Percentiles rank a stretch among this genome's conserved stretches.
phyloP scores from a whole-genome alignment of 2,888 invertebrate genomes.

The Caenorhabditis drosophilae region DNA sequence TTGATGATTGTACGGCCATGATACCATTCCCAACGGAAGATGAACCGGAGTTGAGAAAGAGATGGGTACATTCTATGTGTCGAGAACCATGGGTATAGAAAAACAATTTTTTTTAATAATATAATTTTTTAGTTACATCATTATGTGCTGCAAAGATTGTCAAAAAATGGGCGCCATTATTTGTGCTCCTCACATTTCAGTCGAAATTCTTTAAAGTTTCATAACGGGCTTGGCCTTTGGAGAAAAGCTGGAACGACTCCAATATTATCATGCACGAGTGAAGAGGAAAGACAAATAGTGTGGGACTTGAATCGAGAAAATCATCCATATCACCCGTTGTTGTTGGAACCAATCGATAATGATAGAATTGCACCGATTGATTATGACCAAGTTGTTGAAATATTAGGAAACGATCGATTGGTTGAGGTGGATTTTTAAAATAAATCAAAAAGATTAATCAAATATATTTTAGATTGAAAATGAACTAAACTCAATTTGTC shows the following conservation, averaged over 20 bases:
- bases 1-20: slow-evolving; percentile 34
- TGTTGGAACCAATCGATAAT: slow-evolving; percentile 22
- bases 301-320: slow-evolving; percentile 27
- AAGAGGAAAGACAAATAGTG: slow-evolving; percentile 29
- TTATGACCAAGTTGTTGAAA: slow-evolving; percentile 19
- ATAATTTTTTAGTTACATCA: slow-evolving; percentile 14
- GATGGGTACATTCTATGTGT: slow-evolving; percentile 46
- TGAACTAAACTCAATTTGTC: slow-evolving; percentile 21
- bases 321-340: slow-evolving; percentile 26
- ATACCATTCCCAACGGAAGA: slow-evolving; percentile 39
- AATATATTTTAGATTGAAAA: slow-evolving; percentile 21
- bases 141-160: slow-evolving; percentile 26
- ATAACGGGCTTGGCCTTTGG: slow-evolving; percentile 27
- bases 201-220: slow-evolving; percentile 31
- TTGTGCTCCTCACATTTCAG: slow-evolving; percentile 42
- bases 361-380: slow-evolving; percentile 15
- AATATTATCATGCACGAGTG: slow-evolving; percentile 21
- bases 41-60: slow-evolving; percentile 22
- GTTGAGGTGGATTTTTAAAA: slow-evolving; percentile 9
- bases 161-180: slow-evolving; percentile 42
- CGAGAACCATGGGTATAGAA: slow-evolving; percentile 34
- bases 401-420: slow-evolving; percentile 16
- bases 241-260: slow-evolving; percentile 15
- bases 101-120: slow-evolving; percentile 1
- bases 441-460: no score